Evolutionary conservation across 2,888 invertebrate genomes (phyloP), one percentile per base, ranked within the genome.

Genomic region (Venustoraphidia nigricollis): DNA sequence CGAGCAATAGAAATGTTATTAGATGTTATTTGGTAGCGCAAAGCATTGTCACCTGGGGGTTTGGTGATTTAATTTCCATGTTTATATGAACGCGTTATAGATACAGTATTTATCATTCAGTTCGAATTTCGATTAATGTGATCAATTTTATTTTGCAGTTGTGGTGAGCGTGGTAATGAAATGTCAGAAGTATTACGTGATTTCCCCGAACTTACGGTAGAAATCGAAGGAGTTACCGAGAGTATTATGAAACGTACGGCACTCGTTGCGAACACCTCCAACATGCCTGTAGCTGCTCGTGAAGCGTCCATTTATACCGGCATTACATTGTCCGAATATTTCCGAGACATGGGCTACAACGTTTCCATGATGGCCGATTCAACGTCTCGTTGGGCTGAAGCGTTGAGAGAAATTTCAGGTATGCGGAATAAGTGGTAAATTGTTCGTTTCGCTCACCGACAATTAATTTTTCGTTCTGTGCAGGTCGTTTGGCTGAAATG

Each of bases 301-400:
- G 98, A 98, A 73, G 98, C 98, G 52, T 98, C 97, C 66, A 99
- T 98, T 67, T 98, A 98, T 70, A 98, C 98, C 52, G 90, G 92
- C 60, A 99, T 99, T 70, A 99, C 98, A 0, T 75, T 98, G n/a
- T 95, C 97, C 34, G 98, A 99, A 71, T 98, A 99, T 72, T 98
- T 96, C 87, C 81, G 89, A 61, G 89, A 90, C 71, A 96, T 96
- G 98, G 98, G 98, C 64, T 95, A 96, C 81, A 92, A 99, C 68
- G 98, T 98, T 42, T 94, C 97, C 58, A 99, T 98, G 98, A 99
- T 99, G 98, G 98, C 98, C 53, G 98, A 98, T 73, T 98, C 97
- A 34, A 99, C 98, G 14, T 98, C 97, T 10, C 92, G 98, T 72
- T 98, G 98, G 98, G 98, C 98, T 52, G 98, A 99, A 71, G 98